These are phyloP conservation scores for Tachina grossa DNA, from an alignment of 2,888 invertebrate genomes.

Conservation along the genomic window DNA sequence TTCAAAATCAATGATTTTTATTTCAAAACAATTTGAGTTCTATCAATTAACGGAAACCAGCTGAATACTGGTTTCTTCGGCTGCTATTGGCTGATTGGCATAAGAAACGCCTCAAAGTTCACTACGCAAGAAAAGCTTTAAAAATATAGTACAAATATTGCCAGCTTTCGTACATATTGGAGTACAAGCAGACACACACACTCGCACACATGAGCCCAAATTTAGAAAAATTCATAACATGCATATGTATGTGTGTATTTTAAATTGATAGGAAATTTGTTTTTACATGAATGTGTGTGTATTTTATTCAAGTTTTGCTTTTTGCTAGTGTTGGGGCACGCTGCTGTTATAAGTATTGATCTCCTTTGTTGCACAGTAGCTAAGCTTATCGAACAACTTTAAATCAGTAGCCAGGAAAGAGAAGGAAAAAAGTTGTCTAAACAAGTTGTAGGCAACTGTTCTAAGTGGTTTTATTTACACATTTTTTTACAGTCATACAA, in stretches of 20 bases:
- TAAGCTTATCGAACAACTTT: conserved; percentile 47
- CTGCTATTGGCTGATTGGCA: conserved; percentile 61
- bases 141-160: conserved; percentile 3
- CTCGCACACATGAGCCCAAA: too few species aligned
- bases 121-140: conserved; percentile 30
- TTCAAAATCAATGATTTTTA: conserved; percentile 28
- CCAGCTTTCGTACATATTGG: not conserved
- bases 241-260: not conserved
- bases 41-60: conserved; percentile 43
- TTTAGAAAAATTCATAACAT: conserved; percentile 2
- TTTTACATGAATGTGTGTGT: conserved; percentile 5
- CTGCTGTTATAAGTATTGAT: conserved; percentile 35
- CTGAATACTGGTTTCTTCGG: conserved; percentile 56
- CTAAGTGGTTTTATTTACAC: conserved; percentile 11
- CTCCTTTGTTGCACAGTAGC: conserved; percentile 66
- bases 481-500: conserved; percentile 28
- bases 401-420: conserved; percentile 68
- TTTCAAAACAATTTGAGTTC: conserved; percentile 26
- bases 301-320: conserved; percentile 7
- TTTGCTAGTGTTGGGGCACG: conserved; percentile 1
- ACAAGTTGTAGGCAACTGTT: conserved; percentile 52
- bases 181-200: not conserved
- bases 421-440: conserved; percentile 50
- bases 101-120: conserved; percentile 60
- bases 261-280: conserved; percentile 14